Conservation (phyloP, 2,113 vertebrate species). For the Sciurus niger region DNA sequence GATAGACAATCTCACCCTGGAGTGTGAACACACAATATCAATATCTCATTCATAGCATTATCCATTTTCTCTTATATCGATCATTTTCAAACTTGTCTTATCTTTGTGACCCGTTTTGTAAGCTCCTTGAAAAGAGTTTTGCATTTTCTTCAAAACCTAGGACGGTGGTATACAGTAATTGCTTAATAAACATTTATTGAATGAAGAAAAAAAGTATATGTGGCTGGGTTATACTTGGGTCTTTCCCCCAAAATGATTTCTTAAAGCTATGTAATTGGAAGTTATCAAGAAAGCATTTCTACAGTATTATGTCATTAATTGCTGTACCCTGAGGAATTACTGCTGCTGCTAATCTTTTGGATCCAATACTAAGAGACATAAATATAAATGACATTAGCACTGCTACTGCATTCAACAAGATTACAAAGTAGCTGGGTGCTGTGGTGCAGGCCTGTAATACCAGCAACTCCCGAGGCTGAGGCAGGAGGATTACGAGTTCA, state of each 20-base stretch:
- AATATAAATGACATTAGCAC: conserved; percentile 22
- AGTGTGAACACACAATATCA: not conserved
- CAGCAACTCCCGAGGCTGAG: no score
- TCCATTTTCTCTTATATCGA: not conserved
- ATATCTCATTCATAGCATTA: not conserved
- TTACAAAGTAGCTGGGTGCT: conserved; percentile 8
- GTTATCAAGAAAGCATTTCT: not conserved
- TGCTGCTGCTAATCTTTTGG: conserved; percentile 50
- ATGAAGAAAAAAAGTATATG: not conserved
- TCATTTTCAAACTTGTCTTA: not conserved
- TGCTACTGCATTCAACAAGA: not conserved
- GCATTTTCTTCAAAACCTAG: conserved; percentile 33
- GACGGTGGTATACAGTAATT: not conserved
- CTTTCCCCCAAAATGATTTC: conserved; percentile 42
- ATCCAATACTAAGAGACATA: conserved; percentile 44
- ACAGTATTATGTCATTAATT: conserved; percentile 57
- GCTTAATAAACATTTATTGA: not conserved
- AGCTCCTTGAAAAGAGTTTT: conserved; percentile 6
- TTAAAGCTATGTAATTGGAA: conserved; percentile 44
- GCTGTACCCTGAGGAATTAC: conserved; percentile 13
- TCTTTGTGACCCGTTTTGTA: conserved; percentile 2
- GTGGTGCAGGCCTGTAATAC: no score
- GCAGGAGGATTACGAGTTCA: no score
- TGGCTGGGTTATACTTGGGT: not conserved
- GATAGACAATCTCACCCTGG: not conserved